Evolutionary conservation across 2,888 invertebrate genomes (phyloP), one percentile per base, ranked within the genome.

Genomic region (Dexiosoma caninum): DNA sequence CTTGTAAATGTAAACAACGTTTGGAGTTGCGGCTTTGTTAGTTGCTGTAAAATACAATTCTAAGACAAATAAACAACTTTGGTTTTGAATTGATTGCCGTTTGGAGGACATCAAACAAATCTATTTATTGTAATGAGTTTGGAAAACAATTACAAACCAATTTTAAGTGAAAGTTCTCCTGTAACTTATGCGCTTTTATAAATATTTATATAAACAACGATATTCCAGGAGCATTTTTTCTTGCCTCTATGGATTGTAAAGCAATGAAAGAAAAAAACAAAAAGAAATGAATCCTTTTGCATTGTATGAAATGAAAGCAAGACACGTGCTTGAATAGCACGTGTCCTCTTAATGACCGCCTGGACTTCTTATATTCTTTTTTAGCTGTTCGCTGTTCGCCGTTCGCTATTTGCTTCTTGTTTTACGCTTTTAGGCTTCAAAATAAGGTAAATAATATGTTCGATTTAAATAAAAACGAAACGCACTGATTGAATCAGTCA

Each of bases 271-370:
- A 46, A 21, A 32, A 5, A 32, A 32, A 12, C 1, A 44, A 46
- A 21, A 67, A 30, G 46, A 30, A 70, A 70, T 14, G 81, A 81
- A 77, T 77, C 76, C 80, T 74, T 82, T 77, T 76, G 49, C 46
- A 51, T 42, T 59, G 44, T 35, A 49, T 57, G 35, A 72, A 70
- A 75, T 70, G 74, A 49, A 70, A 37, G 83, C 83, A 83, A 85
- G 89, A 85, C 89, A 89, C 89, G 89, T 89, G 89, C 86, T 86
- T 84, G 30, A 83, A 83, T 37, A 76, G 66, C 89, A 89, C 89
- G 89, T 89, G 89, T 87, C 88, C 86, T 87, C 88, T 89, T 89
- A 89, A 89, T 89, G 89, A 89, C 89, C 89, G 77, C 81, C 60
- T 81, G 72, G 81, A 81, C 72, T 77, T 74, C 37, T 71, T 71